Conservation (phyloP, 2,888 invertebrate species). For the Drosophila conformis region DNA sequence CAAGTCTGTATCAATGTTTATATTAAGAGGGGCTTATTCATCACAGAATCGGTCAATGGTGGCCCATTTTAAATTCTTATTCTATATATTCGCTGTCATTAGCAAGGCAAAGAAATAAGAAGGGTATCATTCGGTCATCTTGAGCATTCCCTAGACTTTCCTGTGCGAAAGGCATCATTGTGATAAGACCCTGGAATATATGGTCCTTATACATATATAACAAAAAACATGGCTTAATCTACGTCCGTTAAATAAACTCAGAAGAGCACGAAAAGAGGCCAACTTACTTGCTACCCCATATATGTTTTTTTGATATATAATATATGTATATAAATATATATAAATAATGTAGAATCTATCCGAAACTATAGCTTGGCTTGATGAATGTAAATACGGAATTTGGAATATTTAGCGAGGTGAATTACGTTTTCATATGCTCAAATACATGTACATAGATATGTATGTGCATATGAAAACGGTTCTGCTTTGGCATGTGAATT, state of each 20-base stretch:
- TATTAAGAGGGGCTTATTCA: not conserved
- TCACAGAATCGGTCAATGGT: not conserved
- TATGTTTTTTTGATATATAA: not conserved
- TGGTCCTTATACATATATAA: conserved; percentile 75
- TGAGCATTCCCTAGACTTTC: conserved; percentile 75
- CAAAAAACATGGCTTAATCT: conserved; percentile 64
- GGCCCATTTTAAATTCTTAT: not conserved
- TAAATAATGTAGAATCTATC: not conserved
- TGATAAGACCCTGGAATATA: conserved; percentile 84
- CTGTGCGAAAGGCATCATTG: conserved; percentile 81
- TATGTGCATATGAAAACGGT: not conserved
- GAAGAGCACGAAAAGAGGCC: not conserved
- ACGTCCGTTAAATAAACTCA: conserved; percentile 68
- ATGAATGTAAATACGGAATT: conserved; percentile 76
- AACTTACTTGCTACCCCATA: not conserved
- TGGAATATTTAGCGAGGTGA: conserved; percentile 20
- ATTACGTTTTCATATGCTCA: conserved; percentile 1
- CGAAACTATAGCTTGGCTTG: conserved; percentile 78
- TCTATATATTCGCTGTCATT: not conserved
- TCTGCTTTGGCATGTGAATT: conserved; percentile 14
- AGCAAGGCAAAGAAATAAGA: conserved; percentile 29
- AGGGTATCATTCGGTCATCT: conserved; percentile 77
- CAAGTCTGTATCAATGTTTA: not conserved
- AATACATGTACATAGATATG: not conserved
- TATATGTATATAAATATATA: not conserved